Conservation (phyloP, 2,113 vertebrate species). For the Naja naja region DNA sequence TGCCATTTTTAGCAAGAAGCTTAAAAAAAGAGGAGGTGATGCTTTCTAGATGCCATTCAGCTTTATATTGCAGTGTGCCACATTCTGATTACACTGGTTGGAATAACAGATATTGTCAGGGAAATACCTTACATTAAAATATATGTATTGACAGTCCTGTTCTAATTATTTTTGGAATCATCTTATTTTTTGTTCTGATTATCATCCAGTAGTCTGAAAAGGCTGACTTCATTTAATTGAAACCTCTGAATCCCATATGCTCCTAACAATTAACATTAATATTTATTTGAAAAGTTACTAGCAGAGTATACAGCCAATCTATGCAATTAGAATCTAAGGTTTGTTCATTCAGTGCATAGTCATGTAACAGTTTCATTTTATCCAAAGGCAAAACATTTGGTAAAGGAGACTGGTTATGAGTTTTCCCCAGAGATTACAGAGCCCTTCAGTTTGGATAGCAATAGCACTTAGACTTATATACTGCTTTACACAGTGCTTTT, state of each 20-base stretch:
- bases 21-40: background rate
- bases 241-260: conserved; percentile 34
- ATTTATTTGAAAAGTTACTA: conserved; percentile 44
- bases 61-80: background rate
- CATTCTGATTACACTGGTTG: background rate
- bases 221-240: conserved; percentile 53
- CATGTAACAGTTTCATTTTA: conserved; percentile 41
- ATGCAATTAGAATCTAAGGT: conserved; percentile 46
- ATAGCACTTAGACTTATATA: background rate
- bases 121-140: background rate
- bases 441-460: background rate
- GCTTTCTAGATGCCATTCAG: background rate
- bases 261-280: conserved; percentile 40
- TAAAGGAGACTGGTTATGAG: conserved; percentile 19
- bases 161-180: conserved; percentile 20
- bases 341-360: conserved; percentile 31
- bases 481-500: background rate
- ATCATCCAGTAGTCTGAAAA: conserved; percentile 33
- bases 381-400: background rate
- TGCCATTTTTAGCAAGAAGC: background rate
- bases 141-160: background rate
- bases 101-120: background rate
- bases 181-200: conserved; percentile 31
- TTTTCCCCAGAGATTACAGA: conserved; percentile 18
- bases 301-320: conserved; percentile 21